These are phyloP conservation scores for Mormyrus iriodes DNA, from an alignment of 2,113 vertebrate genomes.

Conservation along the genomic window DNA sequence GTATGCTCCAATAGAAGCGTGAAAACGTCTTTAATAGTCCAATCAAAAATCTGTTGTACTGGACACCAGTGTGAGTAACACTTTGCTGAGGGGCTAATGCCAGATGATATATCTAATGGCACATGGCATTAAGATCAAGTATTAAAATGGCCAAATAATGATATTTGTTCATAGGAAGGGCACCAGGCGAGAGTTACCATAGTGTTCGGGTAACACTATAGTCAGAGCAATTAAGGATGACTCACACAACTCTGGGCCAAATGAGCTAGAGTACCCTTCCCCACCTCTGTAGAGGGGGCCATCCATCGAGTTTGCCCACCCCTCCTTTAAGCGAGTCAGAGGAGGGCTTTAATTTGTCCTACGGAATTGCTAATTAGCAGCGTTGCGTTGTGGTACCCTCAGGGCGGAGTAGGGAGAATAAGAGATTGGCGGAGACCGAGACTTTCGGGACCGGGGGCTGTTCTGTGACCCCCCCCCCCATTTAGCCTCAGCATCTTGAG, in stretches of 20 bases:
- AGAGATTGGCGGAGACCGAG: slow-evolving; percentile 2
- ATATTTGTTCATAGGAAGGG: slow-evolving; percentile 36
- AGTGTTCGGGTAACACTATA: slow-evolving; percentile 41
- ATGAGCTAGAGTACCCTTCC: slow-evolving; percentile 39
- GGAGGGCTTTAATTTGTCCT: not conserved
- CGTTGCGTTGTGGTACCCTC: not conserved
- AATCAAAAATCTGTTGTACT: not conserved
- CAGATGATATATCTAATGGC: not conserved
- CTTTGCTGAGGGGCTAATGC: not conserved
- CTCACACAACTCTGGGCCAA: slow-evolving; percentile 43
- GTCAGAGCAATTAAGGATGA: slow-evolving; percentile 51
- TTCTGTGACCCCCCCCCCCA: slow-evolving; percentile 46
- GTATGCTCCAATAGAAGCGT: not conserved
- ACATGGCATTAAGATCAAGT: not conserved
- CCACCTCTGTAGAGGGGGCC: slow-evolving; percentile 28
- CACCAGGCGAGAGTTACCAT: not conserved
- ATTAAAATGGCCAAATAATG: slow-evolving; percentile 48
- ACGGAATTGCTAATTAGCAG: not conserved
- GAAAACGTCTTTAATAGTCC: not conserved
- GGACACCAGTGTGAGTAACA: not conserved
- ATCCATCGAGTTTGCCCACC: slow-evolving; percentile 28
- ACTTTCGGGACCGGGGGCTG: slow-evolving; percentile 41
- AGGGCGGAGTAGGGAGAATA: not conserved
- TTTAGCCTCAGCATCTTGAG: slow-evolving; percentile 48
- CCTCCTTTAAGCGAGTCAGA: slow-evolving; percentile 25